Evolutionary conservation across 2,113 vertebrate species (phyloP).

Genomic region (Nothocercus julius): DNA sequence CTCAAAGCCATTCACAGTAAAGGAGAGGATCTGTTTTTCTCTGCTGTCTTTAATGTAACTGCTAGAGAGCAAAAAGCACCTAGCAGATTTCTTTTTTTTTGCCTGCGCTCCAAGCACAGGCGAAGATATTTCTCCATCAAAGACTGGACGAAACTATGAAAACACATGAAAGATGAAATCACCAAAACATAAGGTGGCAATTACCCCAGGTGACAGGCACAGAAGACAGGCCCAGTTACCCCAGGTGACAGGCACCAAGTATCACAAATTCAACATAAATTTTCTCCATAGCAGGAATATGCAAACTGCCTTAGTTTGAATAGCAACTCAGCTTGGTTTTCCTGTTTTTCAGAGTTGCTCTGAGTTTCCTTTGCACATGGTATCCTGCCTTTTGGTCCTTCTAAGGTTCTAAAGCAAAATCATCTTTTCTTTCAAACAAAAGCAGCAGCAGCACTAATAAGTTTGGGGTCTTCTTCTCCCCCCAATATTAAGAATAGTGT

Average conservation of each 20-base stretch:
- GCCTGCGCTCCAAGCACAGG: too few species aligned
- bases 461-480: neutral
- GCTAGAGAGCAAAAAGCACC: neutral
- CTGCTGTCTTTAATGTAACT: neutral
- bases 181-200: neutral
- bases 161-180: neutral
- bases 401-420: neutral
- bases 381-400: neutral
- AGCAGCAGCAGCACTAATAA: neutral
- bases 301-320: neutral
- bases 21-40: neutral
- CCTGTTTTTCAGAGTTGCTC: neutral
- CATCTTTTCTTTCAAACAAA: neutral
- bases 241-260: neutral
- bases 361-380: neutral
- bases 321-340: neutral
- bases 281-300: neutral
- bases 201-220: neutral
- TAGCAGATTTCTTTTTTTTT: neutral
- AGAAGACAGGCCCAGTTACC: accelerated
- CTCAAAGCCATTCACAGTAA: neutral
- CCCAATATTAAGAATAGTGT: neutral
- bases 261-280: neutral
- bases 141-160: neutral
- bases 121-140: too few species aligned